Conservation (phyloP, 2,797 vertebrate genomes). For the Loriculus beryllinus region DNA sequence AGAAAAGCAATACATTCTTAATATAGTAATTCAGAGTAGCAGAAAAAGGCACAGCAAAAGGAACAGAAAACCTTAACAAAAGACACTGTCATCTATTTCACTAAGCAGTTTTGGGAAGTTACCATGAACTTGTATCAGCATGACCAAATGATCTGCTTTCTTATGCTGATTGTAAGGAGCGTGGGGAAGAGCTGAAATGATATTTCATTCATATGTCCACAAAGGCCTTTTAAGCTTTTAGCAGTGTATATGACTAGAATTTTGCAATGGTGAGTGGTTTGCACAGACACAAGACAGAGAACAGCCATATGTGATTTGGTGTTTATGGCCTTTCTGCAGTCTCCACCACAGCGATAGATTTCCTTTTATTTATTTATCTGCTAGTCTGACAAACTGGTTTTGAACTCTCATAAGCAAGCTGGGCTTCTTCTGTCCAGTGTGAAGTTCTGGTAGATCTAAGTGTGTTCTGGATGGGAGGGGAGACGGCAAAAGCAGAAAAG, state of each 20-base stretch:
- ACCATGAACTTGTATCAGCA: neutral
- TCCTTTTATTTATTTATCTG: neutral
- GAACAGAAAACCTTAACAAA: neutral
- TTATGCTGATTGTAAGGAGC: neutral
- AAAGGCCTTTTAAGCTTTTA: neutral
- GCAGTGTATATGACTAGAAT: neutral
- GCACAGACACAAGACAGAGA: neutral
- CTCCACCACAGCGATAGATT: neutral
- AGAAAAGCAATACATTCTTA: neutral
- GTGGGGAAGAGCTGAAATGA: neutral
- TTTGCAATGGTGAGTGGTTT: neutral
- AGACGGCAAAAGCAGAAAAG: neutral
- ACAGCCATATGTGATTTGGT: accelerated
- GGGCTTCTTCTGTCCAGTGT: neutral
- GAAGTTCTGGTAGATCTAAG: neutral
- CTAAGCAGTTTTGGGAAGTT: neutral
- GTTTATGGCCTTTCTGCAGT: accelerated
- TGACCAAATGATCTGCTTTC: neutral
- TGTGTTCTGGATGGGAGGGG: neutral
- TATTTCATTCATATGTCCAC: neutral
- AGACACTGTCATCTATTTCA: neutral
- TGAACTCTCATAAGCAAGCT: neutral
- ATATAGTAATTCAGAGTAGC: neutral
- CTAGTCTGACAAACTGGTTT: neutral
- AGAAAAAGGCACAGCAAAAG: neutral